Percentiles rank a stretch among this genome's conserved stretches.
These are phyloP conservation scores for Graphium colonna DNA, from an alignment of 2,888 invertebrate genomes.

Conservation along the genomic window DNA sequence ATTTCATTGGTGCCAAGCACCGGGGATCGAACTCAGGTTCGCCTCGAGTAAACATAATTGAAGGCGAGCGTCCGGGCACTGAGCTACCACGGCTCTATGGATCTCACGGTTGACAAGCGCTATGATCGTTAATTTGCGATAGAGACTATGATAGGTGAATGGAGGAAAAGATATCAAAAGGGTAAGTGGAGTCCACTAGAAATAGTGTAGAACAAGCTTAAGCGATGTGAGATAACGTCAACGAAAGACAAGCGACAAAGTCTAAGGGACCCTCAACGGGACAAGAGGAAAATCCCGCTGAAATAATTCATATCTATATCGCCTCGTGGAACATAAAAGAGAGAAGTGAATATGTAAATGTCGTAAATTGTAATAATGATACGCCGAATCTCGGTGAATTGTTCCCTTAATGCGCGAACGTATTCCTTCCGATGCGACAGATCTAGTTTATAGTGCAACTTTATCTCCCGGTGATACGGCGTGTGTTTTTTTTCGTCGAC, in stretches of 20 bases:
- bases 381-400: constrained; percentile 20
- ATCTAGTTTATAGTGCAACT: constrained; percentile 13
- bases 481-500: neutral
- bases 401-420: constrained; percentile 20
- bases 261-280: neutral
- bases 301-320: constrained; percentile 22
- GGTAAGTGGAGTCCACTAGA: too few relatives aligned
- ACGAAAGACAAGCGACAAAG: neutral
- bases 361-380: constrained; percentile 24
- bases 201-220: constrained; percentile 12
- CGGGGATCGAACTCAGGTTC: too few relatives aligned
- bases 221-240: constrained; percentile 4
- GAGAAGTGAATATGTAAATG: constrained; percentile 22
- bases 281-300: constrained; percentile 14
- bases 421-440: constrained; percentile 16
- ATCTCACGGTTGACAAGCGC: too few relatives aligned
- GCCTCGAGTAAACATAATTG: too few relatives aligned
- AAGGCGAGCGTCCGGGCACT: too few relatives aligned
- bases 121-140: constrained; percentile 54
- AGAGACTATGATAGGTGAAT: constrained; percentile 44
- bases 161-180: too few relatives aligned
- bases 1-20: too few relatives aligned
- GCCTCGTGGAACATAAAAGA: constrained; percentile 19
- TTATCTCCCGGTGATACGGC: neutral
- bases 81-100: too few relatives aligned